Evolutionary conservation across 2,797 vertebrate genomes (phyloP), one percentile per base, ranked within the genome.

Genomic region (Naso thynnoides): DNA sequence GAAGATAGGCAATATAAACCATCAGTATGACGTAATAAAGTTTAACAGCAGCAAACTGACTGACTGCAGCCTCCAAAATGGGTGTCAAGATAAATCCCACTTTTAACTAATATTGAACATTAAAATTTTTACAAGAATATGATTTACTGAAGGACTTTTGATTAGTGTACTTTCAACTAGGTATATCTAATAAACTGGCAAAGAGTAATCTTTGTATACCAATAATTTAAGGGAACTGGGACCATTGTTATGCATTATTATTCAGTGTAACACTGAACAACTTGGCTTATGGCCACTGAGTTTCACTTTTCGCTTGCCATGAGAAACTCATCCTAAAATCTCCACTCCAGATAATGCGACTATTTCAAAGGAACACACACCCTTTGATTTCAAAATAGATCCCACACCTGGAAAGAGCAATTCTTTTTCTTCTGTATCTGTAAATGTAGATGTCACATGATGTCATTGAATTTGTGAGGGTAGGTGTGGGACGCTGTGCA

Each of bases 281-380:
- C 41, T 10, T 59, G 54, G 48, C 49, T 24, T 16, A 44, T 31
- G 15, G 55, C 59, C 31, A 61, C 13, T 38, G 19, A 58, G 27
- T 47, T 15, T 2, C 1, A 45, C 11, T 27, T 38, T 39, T 73
- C 42, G 8, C 36, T 62, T 3, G 3, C 41, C 16, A 38, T 42
- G 27, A 62, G 19, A 56, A 57, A 53, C 14, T 45, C 39, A 60
- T 47, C 18, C 33, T 60, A 13, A 70, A 67, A 65, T 62, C 66
- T 73, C 21, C 26, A 10, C 23, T 55, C 16, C 26, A 16, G 26
- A 16, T 39, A 27, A 13, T 58, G 24, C 11, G 41, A 33, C 15
- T 16, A 26, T 41, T 50, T 55, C 23, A 49, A 62, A 42, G 23
- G 33, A 66, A 38, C 14, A n/a, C 8, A 4, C 29, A 18, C 3